Base-by-base conservation (phyloP, 2,888 invertebrate genomes). In the Cerceris ruficornis region DNA sequence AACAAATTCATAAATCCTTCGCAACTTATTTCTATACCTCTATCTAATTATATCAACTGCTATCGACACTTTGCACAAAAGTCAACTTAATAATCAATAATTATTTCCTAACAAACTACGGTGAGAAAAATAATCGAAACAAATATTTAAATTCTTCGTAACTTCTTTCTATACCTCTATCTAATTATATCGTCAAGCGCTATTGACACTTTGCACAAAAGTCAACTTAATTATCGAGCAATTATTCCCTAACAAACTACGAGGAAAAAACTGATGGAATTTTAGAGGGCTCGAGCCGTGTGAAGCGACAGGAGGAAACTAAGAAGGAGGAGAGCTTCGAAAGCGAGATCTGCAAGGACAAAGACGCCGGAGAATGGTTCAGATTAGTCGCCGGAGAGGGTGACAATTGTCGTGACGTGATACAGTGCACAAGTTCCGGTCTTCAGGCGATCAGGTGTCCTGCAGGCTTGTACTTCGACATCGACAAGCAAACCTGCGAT, bases 311-410 rank as follows among this genome's bases (percentile, higher is more conserved):
- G 91, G 95, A 95, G 57, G 95, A 96, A 80, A 95, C 95, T 41
- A 97, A 97, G 93, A 97, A 97, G 93, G 97, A 97, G 89, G 97
- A 97, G 89, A 96, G 96, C 92, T 96, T 97, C 93, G 97, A 98
- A 93, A 95, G 94, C 91, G 98, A 97, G 93, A 94, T 98, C 87
- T 98, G 98, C 94, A 97, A 97, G 94, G 97, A 97, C 94, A 98
- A 97, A 94, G 98, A 97, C 93, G 98, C 98, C 66, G 98, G 98
- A 82, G 98, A 98, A 93, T 98, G 98, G 98, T 98, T 98, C 94
- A 95, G 98, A 90, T 94, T 98, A 91, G 96, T 97, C 79, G 95
- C 97, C 80, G 97, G 97, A 88, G 97, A 98, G 88, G 97, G 97
- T 89, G 98, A 98, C 93, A 97, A 96, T 93, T 98, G 98, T 93